Evolutionary conservation across 2,113 vertebrate species (phyloP).

Genomic region (Phylloscopus whistleri): DNA sequence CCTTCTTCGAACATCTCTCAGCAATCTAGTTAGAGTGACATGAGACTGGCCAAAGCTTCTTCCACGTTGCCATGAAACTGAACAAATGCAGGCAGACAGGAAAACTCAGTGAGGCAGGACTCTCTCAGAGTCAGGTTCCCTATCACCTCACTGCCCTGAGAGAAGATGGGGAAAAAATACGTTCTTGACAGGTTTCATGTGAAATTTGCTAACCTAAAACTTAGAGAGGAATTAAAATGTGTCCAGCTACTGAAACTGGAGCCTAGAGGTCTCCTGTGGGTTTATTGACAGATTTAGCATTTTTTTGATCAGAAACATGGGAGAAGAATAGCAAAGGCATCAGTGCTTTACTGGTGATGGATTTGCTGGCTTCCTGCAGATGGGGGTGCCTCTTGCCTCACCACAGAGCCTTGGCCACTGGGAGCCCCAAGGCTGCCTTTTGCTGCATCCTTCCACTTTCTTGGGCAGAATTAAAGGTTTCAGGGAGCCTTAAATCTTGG

Average conservation of each 20-base stretch:
- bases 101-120: neutral
- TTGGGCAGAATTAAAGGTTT: neutral
- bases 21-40: neutral
- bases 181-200: neutral
- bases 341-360: neutral
- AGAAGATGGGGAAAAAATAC: neutral
- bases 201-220: neutral
- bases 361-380: neutral
- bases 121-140: neutral
- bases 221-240: neutral
- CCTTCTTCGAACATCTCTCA: neutral
- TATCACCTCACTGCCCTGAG: neutral
- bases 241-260: neutral
- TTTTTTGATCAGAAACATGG: neutral
- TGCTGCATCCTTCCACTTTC: neutral
- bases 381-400: neutral
- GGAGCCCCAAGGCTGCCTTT: neutral
- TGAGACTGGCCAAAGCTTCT: neutral
- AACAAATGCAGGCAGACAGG: neutral
- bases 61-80: neutral
- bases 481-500: neutral
- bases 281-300: neutral
- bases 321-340: neutral
- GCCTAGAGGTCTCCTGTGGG: neutral
- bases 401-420: neutral